Evolutionary conservation across 2,113 vertebrate genomes (phyloP), one percentile per base, ranked within the genome.

Genomic region (Passer domesticus): DNA sequence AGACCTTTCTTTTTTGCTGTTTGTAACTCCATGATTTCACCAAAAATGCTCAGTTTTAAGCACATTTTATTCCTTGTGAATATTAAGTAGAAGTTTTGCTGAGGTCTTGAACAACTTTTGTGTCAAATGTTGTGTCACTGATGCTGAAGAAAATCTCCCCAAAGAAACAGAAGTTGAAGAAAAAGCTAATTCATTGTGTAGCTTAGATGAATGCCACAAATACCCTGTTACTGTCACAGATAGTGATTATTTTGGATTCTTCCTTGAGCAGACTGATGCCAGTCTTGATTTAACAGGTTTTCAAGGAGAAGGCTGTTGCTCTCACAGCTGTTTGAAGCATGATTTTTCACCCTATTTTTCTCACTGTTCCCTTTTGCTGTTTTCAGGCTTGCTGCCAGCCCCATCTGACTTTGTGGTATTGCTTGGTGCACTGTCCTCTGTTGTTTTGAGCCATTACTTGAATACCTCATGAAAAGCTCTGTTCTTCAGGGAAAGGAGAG

Each of bases 341-440:
- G 39, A 31, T 89, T 43, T 46, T 87, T 68, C 23, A 24, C 63
- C 28, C 8, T 14, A 7, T 15, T 86, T 94, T 79, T 63, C 49
- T 89, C 75, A 30, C 60, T 62, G 64, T 81, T 95, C 59, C 43
- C n/a, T 87, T 83, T 81, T 95, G 92, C 82, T 77, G 47, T 94
- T 96, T 81, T 76, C 53, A 75, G 64, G 9, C 5, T 41, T 60
- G 66, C 44, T 92, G 44, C 76, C 52, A 70, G 37, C n/a, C 56
- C 35, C 76, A 63, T 78, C 73, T 87, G 86, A 24, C 49, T 86
- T 81, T 46, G 49, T 67, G 76, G 58, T 74, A 18, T 75, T 53
- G 24, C 66, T 87, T 64, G 47, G 28, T 68, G 30, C 33, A 4
- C 28, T 81, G 69, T 28, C 41, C 37, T 72, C 94, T 81, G 4